These are phyloP conservation scores for Condylura cristata DNA, from an alignment of 2,113 vertebrate species.

Conservation along the genomic window DNA sequence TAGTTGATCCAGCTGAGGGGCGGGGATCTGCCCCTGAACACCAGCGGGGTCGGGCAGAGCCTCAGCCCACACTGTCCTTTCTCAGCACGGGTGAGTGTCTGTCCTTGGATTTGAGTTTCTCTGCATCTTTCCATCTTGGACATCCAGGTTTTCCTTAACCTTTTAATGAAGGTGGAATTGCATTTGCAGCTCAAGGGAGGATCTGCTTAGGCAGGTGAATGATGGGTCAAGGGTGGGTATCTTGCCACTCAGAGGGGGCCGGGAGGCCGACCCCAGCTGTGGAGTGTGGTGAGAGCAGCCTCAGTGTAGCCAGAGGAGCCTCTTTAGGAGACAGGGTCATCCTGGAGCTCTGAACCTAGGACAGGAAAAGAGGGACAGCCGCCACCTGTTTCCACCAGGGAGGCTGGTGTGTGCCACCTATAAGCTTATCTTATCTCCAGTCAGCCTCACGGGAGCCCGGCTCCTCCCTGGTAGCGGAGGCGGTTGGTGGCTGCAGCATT, in stretches of 20 bases:
- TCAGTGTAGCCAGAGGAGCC: not conserved
- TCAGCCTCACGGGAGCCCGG: not conserved
- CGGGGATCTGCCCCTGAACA: not conserved
- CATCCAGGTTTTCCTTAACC: not conserved
- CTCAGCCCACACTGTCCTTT: not conserved
- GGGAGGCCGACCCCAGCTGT: not conserved
- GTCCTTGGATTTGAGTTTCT: not conserved
- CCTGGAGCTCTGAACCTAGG: not conserved
- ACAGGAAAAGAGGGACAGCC: not conserved
- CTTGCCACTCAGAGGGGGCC: not conserved
- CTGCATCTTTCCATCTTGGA: not conserved
- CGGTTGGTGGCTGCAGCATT: not conserved
- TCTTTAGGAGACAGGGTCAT: not conserved
- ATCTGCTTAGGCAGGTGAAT: not conserved
- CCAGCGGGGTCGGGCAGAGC: not conserved
- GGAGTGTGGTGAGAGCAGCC: not conserved
- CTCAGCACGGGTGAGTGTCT: not conserved
- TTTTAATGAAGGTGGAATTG: not conserved
- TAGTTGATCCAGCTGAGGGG: not conserved
- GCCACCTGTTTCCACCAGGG: not conserved
- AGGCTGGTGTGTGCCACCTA: not conserved
- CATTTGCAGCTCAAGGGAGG: not conserved
- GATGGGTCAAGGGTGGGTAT: not conserved
- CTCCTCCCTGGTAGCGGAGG: not conserved
- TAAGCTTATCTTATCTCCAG: constrained; percentile 53